Evolutionary conservation across 1,140 invertebrate genomes (phyloP).

Genomic region (Aphidius ervi): DNA sequence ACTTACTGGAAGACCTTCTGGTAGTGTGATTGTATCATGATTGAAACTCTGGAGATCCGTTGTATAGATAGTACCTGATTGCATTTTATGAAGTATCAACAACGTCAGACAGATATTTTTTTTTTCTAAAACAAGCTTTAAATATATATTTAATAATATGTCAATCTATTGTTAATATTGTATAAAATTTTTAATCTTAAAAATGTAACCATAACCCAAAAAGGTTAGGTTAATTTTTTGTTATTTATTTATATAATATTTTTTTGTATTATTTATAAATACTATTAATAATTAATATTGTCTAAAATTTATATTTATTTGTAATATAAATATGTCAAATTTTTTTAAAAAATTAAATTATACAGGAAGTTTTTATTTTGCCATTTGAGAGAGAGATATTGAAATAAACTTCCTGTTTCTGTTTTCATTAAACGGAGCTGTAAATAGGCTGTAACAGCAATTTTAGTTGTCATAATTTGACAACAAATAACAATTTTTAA

Average conservation of each 20-base stretch:
- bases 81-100: too few species aligned
- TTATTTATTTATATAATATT: background rate
- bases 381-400: slow-evolving; percentile 33
- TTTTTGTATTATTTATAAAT: background rate
- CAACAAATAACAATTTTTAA: too few species aligned
- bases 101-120: too few species aligned
- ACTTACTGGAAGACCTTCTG: too few species aligned
- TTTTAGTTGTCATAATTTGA: too few species aligned
- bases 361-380: slow-evolving; percentile 53
- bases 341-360: slow-evolving; percentile 37
- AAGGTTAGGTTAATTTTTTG: too few species aligned
- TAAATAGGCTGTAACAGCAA: slow-evolving; percentile 33
- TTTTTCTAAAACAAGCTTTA: too few species aligned
- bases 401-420: slow-evolving; percentile 55
- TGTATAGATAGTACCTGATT: too few species aligned
- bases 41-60: background rate
- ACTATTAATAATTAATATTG: background rate
- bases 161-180: background rate
- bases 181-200: background rate
- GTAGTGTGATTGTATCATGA: background rate
- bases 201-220: background rate
- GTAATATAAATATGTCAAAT: slow-evolving; percentile 3
- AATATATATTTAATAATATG: background rate
- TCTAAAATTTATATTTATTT: background rate
- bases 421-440: slow-evolving; percentile 52